A percentile compares a stretch with the other conserved stretches of the same genome.
These are phyloP conservation scores for Stomatorhinus walkeri DNA, from an alignment of 2,797 vertebrate species.

Conservation along the genomic window DNA sequence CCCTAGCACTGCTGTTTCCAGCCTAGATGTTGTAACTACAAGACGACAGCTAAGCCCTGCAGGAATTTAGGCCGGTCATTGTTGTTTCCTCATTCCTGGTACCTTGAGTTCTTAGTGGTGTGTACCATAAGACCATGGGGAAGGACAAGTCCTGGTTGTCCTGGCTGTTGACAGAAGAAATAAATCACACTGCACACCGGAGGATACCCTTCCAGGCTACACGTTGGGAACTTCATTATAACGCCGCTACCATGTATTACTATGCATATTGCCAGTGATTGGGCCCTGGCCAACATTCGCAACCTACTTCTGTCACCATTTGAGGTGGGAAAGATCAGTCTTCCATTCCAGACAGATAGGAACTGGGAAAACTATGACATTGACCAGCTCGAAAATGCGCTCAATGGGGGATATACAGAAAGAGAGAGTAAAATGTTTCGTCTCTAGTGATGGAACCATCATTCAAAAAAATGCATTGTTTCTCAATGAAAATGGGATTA, in stretches of 20 bases:
- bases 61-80: conserved; percentile 42
- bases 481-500: neutral
- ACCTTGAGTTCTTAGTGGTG: conserved; percentile 54
- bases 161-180: conserved; percentile 97
- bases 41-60: neutral
- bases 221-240: conserved; percentile 99
- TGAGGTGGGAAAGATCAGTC: conserved; percentile 74
- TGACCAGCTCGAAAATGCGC: conserved; percentile 49
- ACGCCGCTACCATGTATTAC: conserved; percentile 94
- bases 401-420: conserved; percentile 6
- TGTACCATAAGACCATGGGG: conserved; percentile 74
- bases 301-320: conserved; percentile 90
- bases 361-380: conserved; percentile 52
- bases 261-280: conserved; percentile 93
- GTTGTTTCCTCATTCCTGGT: conserved; percentile 47
- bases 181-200: conserved; percentile 97
- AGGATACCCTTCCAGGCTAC: conserved; percentile 94
- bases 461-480: conserved; percentile 23
- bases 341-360: conserved; percentile 62
- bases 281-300: conserved; percentile 65
- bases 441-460: conserved; percentile 29
- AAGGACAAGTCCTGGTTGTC: conserved; percentile 95
- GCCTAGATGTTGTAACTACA: neutral
- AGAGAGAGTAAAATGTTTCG: conserved; percentile 21
- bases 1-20: neutral